phyloP scores from a whole-genome alignment of 1,140 invertebrate species.

The Penaeus chinensis region DNA sequence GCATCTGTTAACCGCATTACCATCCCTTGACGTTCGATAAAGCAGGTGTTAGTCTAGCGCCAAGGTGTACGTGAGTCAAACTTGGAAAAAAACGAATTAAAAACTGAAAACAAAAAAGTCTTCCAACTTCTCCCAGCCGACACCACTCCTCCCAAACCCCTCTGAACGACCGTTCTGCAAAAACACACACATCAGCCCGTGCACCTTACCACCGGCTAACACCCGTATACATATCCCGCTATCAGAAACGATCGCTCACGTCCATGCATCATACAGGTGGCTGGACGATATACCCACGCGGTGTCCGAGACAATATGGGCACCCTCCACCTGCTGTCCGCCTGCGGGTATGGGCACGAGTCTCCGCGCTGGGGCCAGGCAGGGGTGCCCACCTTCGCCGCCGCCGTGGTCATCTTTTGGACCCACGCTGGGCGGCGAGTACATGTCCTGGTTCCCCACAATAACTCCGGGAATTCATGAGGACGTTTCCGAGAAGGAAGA shows the following conservation, averaged over 20 bases:
- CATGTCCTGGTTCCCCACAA: background rate
- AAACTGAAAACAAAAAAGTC: background rate
- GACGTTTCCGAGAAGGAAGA: too few relatives aligned
- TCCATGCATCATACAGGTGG: slow-evolving; percentile 47
- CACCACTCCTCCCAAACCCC: slow-evolving; percentile 10
- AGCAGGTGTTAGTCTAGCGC: too few relatives aligned
- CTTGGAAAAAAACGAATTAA: background rate
- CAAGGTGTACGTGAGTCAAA: too few relatives aligned
- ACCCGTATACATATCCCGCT: slow-evolving; percentile 53
- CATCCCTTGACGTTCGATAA: too few relatives aligned
- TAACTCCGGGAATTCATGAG: too few relatives aligned
- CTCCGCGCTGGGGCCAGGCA: slow-evolving; percentile 39
- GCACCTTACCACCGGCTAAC: slow-evolving; percentile 58
- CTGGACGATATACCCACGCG: slow-evolving; percentile 42
- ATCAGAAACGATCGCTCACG: slow-evolving; percentile 53
- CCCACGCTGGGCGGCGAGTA: background rate
- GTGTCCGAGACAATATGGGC: slow-evolving; percentile 60
- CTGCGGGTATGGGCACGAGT: slow-evolving; percentile 58
- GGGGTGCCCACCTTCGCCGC: slow-evolving; percentile 32
- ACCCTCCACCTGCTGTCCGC: slow-evolving; percentile 43
- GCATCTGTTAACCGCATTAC: too few relatives aligned
- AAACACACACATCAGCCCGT: slow-evolving; percentile 56
- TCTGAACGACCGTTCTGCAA: slow-evolving; percentile 57
- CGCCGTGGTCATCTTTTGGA: slow-evolving; percentile 32
- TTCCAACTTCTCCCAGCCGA: background rate